Evolutionary conservation across 2,888 invertebrate genomes (phyloP).

Genomic region (Harpagoxenus sublaevis): DNA sequence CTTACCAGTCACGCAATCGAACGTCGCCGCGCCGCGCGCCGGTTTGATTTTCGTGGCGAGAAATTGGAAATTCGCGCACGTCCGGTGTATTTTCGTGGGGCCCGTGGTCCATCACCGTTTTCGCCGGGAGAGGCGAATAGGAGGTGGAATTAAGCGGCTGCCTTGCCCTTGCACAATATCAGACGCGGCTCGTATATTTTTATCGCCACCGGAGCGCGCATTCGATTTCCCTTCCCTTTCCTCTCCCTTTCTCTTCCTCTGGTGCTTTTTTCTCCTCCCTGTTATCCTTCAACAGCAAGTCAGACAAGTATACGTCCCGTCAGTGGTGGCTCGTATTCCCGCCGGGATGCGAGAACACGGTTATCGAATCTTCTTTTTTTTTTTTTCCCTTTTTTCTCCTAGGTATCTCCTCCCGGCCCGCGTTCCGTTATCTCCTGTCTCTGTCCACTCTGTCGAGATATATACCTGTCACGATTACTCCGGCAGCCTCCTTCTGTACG

Average conservation of each 20-base stretch:
- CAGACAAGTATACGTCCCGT: constrained; percentile 25
- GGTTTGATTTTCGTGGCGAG: constrained; percentile 35
- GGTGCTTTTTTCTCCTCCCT: neutral
- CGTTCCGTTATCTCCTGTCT: neutral
- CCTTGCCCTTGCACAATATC: constrained; percentile 14
- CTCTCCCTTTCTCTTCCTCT: neutral
- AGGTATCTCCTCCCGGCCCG: neutral
- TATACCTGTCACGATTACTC: constrained; percentile 40
- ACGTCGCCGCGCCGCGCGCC: neutral
- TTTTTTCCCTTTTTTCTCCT: neutral
- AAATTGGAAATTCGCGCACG: constrained; percentile 37
- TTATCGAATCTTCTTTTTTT: constrained; percentile 58
- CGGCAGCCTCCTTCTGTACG: neutral
- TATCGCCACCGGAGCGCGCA: constrained; percentile 11
- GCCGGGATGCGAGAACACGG: constrained; percentile 45
- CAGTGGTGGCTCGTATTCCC: constrained; percentile 33
- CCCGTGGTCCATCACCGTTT: neutral
- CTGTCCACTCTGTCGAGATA: constrained; percentile 33
- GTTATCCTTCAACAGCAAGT: neutral
- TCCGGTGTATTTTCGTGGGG: constrained; percentile 19
- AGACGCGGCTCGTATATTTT: constrained; percentile 40
- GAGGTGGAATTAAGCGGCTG: constrained; percentile 27
- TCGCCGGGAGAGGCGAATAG: constrained; percentile 1
- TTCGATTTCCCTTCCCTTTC: constrained; percentile 24
- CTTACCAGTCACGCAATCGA: constrained; percentile 54